Conservation (phyloP, 2,797 vertebrate genomes). For the Tadarida brasiliensis region DNA sequence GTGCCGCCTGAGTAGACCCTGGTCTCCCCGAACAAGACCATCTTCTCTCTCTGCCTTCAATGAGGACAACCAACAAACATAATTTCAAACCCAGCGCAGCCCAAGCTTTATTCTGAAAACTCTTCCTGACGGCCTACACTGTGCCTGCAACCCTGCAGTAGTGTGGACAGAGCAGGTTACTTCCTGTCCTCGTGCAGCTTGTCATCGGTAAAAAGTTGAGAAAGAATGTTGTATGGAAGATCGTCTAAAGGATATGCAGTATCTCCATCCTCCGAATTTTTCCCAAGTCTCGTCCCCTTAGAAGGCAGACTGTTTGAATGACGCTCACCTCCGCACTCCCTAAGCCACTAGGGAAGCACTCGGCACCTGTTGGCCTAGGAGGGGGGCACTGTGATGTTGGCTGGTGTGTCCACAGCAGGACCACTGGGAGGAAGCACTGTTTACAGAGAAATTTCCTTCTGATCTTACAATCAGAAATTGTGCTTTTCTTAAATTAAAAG, state of each 20-base stretch:
- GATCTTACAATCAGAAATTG: background rate
- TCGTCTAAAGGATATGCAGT: background rate
- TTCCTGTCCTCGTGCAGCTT: background rate
- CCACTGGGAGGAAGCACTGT: background rate
- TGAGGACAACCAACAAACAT: background rate
- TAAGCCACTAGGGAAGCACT: background rate
- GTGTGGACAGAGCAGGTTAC: background rate
- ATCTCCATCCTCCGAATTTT: background rate
- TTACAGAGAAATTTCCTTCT: conserved; percentile 12
- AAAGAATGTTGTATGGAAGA: background rate
- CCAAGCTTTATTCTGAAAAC: background rate
- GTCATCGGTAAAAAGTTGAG: background rate
- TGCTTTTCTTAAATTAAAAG: conserved; percentile 26
- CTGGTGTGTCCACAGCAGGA: rapidly evolving
- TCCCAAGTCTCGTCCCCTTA: background rate
- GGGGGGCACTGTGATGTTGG: too few species aligned
- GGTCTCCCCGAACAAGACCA: background rate
- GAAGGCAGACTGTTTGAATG: background rate
- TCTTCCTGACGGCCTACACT: background rate
- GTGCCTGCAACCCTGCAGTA: background rate
- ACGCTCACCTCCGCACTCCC: background rate
- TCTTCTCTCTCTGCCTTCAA: background rate
- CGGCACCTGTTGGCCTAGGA: background rate
- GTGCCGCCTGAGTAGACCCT: background rate
- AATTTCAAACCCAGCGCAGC: background rate